phyloP scores from a whole-genome alignment of 2,888 invertebrate species.

The Cremastobaeus sp. region DNA sequence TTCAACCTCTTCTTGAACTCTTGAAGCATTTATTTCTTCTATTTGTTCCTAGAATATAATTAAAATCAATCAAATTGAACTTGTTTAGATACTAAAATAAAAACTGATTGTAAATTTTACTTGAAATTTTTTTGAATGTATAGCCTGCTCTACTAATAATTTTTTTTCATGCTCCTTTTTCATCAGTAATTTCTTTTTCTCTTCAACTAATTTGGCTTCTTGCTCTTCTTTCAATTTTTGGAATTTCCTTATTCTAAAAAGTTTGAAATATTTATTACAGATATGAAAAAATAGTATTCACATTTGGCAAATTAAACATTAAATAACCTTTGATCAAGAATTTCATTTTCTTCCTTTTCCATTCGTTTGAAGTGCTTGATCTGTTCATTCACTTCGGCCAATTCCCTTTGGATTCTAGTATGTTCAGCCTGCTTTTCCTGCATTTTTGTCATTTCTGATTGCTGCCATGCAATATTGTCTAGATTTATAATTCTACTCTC shows the following conservation, averaged over 20 bases:
- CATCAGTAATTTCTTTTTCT: constrained; percentile 80
- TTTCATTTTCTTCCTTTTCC: constrained; percentile 83
- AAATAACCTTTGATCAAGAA: constrained; percentile 82
- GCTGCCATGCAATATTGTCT: constrained; percentile 82
- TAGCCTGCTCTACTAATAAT: constrained; percentile 66
- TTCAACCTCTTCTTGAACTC: constrained; percentile 83
- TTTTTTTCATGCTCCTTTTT: constrained; percentile 82
- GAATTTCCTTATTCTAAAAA: constrained; percentile 81
- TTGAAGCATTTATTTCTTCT: constrained; percentile 80
- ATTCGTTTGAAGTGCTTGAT: constrained; percentile 82
- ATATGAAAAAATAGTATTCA: neutral
- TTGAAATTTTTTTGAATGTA: constrained; percentile 66
- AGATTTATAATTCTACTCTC: constrained; percentile 83
- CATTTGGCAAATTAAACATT: neutral
- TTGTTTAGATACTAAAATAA: no score
- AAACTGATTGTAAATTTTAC: constrained; percentile 53
- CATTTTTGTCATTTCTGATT: constrained; percentile 82
- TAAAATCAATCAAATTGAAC: neutral
- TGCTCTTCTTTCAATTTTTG: constrained; percentile 82
- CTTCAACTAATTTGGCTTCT: constrained; percentile 81
- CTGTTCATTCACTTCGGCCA: constrained; percentile 81
- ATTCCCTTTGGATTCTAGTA: constrained; percentile 67
- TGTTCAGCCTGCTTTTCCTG: constrained; percentile 68
- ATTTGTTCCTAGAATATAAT: constrained; percentile 76
- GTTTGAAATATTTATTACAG: neutral